Percentiles rank a stretch among this genome's conserved stretches.
These are phyloP conservation scores for Melanchra persicariae DNA, from an alignment of 2,888 invertebrate species.

Conservation along the genomic window DNA sequence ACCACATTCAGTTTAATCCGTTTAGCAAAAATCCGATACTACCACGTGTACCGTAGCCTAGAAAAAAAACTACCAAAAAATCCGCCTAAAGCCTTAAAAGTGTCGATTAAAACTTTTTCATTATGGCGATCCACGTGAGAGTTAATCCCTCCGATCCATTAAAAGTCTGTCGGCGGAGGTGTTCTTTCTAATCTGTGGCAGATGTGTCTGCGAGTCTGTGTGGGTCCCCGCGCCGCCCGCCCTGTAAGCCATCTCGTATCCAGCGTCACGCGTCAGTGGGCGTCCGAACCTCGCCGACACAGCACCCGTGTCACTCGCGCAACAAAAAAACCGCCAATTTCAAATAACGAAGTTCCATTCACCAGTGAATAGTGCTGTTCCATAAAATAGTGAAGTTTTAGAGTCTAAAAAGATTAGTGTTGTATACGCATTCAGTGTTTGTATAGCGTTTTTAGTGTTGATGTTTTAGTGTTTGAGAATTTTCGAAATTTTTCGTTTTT, in stretches of 20 bases:
- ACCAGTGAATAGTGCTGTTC: slow-evolving; percentile 34
- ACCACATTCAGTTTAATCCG: not conserved
- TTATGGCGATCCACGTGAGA: slow-evolving; percentile 49
- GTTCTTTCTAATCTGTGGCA: slow-evolving; percentile 78
- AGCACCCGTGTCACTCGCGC: slow-evolving; percentile 43
- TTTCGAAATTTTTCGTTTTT: slow-evolving; percentile 26
- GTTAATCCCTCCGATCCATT: slow-evolving; percentile 72
- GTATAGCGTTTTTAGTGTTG: slow-evolving; percentile 61
- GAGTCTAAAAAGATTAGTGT: slow-evolving; percentile 46
- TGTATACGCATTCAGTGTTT: slow-evolving; percentile 56
- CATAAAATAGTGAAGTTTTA: slow-evolving; percentile 32
- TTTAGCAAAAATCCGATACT: not conserved
- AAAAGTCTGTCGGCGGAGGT: slow-evolving; percentile 71
- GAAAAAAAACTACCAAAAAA: not conserved
- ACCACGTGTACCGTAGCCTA: not conserved
- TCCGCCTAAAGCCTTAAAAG: slow-evolving; percentile 38
- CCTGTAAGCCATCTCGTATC: slow-evolving; percentile 57
- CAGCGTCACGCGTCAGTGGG: slow-evolving; percentile 65
- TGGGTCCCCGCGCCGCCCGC: slow-evolving; percentile 68
- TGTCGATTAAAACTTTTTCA: slow-evolving; percentile 59
- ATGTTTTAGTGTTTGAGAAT: slow-evolving; percentile 50
- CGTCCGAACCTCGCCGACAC: slow-evolving; percentile 53
- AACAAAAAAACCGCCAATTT: slow-evolving; percentile 46
- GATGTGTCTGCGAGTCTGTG: slow-evolving; percentile 72
- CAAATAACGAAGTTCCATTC: slow-evolving; percentile 46